Conservation (phyloP, 2,113 vertebrate genomes). For the Myotis brandtii region DNA sequence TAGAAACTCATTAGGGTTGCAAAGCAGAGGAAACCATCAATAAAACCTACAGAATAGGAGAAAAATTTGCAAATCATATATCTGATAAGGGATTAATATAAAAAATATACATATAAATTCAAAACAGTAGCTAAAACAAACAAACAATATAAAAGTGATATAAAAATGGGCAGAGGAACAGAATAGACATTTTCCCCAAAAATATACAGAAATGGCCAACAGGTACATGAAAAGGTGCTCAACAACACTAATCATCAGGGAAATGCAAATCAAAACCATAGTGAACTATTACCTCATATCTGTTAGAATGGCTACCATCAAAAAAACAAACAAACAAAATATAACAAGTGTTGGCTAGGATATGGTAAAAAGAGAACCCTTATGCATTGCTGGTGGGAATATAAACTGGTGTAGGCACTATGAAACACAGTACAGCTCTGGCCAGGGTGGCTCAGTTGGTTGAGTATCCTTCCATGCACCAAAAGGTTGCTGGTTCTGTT, state of each 20-base stretch:
- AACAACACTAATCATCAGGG: not conserved
- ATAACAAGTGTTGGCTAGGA: not conserved
- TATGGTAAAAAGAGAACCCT: not conserved
- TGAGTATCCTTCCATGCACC: too few species aligned
- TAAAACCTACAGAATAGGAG: not conserved
- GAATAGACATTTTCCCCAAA: not conserved
- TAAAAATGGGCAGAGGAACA: not conserved
- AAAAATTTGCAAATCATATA: not conserved
- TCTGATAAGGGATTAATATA: not conserved
- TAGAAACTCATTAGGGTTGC: not conserved
- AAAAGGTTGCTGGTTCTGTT: too few species aligned
- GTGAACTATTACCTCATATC: not conserved
- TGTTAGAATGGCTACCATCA: not conserved
- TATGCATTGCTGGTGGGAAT: not conserved
- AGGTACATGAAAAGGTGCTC: not conserved
- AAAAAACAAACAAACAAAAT: not conserved
- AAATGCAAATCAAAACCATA: not conserved
- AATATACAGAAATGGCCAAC: not conserved
- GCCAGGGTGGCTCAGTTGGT: too few species aligned
- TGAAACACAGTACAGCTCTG: not conserved
- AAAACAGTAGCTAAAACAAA: not conserved
- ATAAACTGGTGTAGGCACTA: not conserved
- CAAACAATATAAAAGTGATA: not conserved
- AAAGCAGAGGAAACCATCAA: not conserved
- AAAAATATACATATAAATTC: not conserved